Percentiles rank a stretch among this genome's conserved stretches.
These are phyloP conservation scores for Mastomys natalensis DNA, from an alignment of 2,113 vertebrate species.

Conservation along the genomic window DNA sequence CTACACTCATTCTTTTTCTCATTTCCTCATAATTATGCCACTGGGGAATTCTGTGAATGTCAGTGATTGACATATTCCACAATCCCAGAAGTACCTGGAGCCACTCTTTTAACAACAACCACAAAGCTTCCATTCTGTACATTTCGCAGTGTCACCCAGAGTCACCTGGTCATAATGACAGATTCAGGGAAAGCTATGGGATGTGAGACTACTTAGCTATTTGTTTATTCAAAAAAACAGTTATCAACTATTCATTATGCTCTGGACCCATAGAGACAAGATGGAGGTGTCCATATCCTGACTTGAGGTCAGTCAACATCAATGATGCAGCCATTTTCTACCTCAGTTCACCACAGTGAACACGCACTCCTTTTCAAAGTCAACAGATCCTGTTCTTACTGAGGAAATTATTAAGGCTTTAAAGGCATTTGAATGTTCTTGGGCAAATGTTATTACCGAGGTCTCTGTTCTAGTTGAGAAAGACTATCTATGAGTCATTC, in stretches of 20 bases:
- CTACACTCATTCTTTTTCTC: neutral
- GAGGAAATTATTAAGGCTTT: neutral
- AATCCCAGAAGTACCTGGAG: neutral
- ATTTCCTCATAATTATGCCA: neutral
- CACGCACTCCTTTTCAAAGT: conserved; percentile 22
- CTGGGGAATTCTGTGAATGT: neutral
- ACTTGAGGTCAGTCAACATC: neutral
- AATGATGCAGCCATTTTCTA: neutral
- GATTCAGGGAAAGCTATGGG: neutral
- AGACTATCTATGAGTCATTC: neutral
- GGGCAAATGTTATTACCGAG: neutral
- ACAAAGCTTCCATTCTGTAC: neutral
- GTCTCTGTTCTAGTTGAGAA: neutral
- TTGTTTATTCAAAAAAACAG: conserved; percentile 4
- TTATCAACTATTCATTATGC: neutral
- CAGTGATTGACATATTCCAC: neutral
- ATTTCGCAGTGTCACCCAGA: conserved; percentile 32
- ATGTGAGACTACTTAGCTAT: neutral
- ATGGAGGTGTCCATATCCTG: neutral
- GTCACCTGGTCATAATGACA: neutral
- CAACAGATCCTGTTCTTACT: neutral
- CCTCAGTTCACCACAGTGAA: neutral
- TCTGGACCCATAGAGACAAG: neutral
- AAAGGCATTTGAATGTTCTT: conserved; percentile 7
- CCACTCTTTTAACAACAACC: neutral